Evolutionary conservation across 2,888 invertebrate genomes (phyloP).

Genomic region (Dynastes grantii): DNA sequence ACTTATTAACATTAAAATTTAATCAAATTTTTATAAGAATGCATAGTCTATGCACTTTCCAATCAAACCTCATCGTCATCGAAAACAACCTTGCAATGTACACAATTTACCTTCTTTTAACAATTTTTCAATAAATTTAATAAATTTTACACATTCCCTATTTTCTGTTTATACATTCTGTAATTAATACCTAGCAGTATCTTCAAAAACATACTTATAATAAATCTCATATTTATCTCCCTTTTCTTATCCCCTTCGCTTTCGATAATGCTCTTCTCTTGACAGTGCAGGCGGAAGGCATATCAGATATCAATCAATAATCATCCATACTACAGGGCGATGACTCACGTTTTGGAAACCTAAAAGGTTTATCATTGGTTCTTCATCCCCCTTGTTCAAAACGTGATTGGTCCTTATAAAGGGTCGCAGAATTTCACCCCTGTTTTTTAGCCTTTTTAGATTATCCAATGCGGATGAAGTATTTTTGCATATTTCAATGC

Average conservation of each 20-base stretch:
- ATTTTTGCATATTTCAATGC: neutral
- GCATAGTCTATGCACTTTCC: too few species aligned
- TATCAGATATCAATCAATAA: conserved; percentile 46
- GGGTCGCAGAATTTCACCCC: conserved; percentile 64
- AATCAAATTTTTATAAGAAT: too few species aligned
- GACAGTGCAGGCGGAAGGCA: neutral
- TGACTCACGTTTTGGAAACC: conserved; percentile 50
- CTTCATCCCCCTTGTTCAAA: conserved; percentile 60
- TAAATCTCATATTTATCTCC: neutral
- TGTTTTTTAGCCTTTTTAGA: conserved; percentile 66
- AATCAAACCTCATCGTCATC: too few species aligned
- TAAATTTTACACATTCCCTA: too few species aligned
- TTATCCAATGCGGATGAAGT: conserved; percentile 60
- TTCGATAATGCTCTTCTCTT: too few species aligned
- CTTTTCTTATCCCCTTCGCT: too few species aligned
- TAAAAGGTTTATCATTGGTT: conserved; percentile 48
- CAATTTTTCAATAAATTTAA: too few species aligned
- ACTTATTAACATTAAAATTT: too few species aligned
- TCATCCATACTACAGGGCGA: conserved; percentile 44
- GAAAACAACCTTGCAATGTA: too few species aligned
- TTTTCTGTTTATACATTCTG: too few species aligned
- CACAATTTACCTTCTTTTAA: too few species aligned
- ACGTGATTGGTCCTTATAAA: conserved; percentile 65
- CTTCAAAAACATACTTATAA: neutral
- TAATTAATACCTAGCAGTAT: neutral